Conservation (phyloP, 2,888 invertebrate species). For the Chymomyza procnemis region DNA sequence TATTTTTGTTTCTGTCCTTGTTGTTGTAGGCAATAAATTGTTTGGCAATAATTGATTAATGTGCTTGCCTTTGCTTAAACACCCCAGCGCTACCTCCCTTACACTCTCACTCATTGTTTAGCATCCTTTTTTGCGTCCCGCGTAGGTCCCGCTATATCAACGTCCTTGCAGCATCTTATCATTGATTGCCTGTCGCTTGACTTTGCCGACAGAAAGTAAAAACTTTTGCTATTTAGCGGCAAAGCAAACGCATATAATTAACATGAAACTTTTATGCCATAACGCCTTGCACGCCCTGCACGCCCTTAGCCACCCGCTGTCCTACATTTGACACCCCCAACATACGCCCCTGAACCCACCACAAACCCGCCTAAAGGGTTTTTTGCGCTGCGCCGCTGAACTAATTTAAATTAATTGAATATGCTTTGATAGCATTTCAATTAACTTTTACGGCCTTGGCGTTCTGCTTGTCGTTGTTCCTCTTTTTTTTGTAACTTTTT, state of each 20-base stretch:
- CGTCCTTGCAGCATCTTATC: constrained; percentile 39
- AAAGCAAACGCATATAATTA: constrained; percentile 55
- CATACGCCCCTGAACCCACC: constrained; percentile 1
- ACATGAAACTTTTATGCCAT: constrained; percentile 29
- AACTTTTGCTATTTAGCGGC: constrained; percentile 56
- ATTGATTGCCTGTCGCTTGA: constrained; percentile 22
- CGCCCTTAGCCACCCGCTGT: background rate
- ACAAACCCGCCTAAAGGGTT: constrained; percentile 16
- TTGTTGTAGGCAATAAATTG: constrained; percentile 48
- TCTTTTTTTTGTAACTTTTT: too few species aligned
- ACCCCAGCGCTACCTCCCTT: background rate
- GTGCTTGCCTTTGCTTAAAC: constrained; percentile 10
- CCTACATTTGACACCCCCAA: background rate
- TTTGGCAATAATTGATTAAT: constrained; percentile 71
- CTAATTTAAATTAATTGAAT: constrained; percentile 73
- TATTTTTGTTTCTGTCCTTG: constrained; percentile 16
- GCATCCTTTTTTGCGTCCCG: background rate
- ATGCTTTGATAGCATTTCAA: constrained; percentile 72
- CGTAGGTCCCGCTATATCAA: background rate
- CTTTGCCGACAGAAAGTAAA: constrained; percentile 17
- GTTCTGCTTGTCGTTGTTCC: constrained; percentile 1
- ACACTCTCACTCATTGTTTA: background rate
- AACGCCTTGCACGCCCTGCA: background rate
- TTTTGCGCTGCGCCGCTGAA: constrained; percentile 52
- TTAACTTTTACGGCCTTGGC: constrained; percentile 60